phyloP scores from a whole-genome alignment of 2,888 invertebrate genomes.

The Empis livida region DNA sequence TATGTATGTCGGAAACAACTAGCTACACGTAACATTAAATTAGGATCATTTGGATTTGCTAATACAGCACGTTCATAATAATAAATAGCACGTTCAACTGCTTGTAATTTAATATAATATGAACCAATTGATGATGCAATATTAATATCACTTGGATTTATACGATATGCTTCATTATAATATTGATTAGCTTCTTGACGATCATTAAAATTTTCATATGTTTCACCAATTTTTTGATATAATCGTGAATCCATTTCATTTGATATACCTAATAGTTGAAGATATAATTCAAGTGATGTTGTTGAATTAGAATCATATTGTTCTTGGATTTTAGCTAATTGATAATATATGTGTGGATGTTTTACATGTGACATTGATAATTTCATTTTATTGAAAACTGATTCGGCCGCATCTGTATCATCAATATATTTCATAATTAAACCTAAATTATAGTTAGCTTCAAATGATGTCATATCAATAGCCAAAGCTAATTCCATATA shows the following conservation, averaged over 20 bases:
- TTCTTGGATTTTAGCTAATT: conserved; percentile 67
- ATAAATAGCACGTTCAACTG: conserved; percentile 70
- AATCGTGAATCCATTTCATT: conserved; percentile 79
- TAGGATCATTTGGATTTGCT: conserved; percentile 65
- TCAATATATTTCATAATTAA: conserved; percentile 22
- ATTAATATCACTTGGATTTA: conserved; percentile 37
- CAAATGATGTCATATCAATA: conserved; percentile 68
- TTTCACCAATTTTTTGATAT: conserved; percentile 75
- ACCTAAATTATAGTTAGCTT: conserved; percentile 74
- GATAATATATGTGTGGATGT: conserved; percentile 50
- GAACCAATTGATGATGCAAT: conserved; percentile 83
- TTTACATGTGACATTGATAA: conserved; percentile 56
- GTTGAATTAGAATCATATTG: conserved; percentile 43
- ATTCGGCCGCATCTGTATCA: conserved; percentile 57
- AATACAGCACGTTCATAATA: conserved; percentile 72
- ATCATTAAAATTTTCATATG: conserved; percentile 84
- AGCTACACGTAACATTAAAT: conserved; percentile 76
- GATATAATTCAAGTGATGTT: conserved; percentile 50
- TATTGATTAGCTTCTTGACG: conserved; percentile 60
- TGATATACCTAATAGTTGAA: conserved; percentile 67
- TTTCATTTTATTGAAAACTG: conserved; percentile 66
- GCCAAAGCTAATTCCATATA: conserved; percentile 63
- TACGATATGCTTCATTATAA: conserved; percentile 31
- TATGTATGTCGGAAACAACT: conserved; percentile 73
- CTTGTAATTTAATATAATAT: conserved; percentile 78